Percentiles rank a stretch among this genome's conserved stretches.
These are phyloP conservation scores for Chymomyza procnemis DNA, from an alignment of 2,888 invertebrate genomes.

Conservation along the genomic window DNA sequence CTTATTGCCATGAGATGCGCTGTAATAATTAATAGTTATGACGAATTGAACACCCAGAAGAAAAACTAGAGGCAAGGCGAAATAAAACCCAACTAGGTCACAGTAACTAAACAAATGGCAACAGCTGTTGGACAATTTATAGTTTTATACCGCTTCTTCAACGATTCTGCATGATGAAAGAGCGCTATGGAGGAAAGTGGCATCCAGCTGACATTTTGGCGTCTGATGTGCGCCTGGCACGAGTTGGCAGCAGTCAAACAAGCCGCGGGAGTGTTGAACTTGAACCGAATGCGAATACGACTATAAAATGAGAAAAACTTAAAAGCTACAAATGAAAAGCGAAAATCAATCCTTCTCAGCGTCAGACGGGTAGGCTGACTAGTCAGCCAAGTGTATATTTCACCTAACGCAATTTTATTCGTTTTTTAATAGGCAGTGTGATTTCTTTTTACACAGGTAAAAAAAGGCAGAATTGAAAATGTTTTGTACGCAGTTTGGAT, in stretches of 20 bases:
- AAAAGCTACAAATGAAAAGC: slow-evolving; percentile 20
- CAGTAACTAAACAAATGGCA: slow-evolving; percentile 11
- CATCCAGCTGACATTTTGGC: slow-evolving; percentile 4
- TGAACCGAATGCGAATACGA: slow-evolving; percentile 40
- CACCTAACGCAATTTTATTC: background rate
- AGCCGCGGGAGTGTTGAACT: slow-evolving; percentile 51
- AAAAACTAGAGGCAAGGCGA: background rate
- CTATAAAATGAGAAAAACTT: slow-evolving; percentile 15
- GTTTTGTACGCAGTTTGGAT: no score
- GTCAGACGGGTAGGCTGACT: background rate
- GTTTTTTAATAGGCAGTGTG: background rate
- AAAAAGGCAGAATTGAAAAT: background rate
- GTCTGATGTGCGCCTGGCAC: background rate
- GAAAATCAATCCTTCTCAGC: slow-evolving; percentile 7
- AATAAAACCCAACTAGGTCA: slow-evolving; percentile 31
- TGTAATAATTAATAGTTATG: background rate
- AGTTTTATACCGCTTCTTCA: slow-evolving; percentile 14
- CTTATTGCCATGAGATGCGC: background rate
- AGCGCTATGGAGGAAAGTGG: slow-evolving; percentile 28
- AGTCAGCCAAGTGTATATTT: slow-evolving; percentile 18
- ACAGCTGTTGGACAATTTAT: background rate
- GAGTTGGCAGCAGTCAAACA: slow-evolving; percentile 12
- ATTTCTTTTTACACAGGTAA: slow-evolving; percentile 1
- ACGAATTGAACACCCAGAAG: background rate
- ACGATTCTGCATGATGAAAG: background rate